Conservation (phyloP, 2,113 vertebrate species). For the Myotis brandtii region DNA sequence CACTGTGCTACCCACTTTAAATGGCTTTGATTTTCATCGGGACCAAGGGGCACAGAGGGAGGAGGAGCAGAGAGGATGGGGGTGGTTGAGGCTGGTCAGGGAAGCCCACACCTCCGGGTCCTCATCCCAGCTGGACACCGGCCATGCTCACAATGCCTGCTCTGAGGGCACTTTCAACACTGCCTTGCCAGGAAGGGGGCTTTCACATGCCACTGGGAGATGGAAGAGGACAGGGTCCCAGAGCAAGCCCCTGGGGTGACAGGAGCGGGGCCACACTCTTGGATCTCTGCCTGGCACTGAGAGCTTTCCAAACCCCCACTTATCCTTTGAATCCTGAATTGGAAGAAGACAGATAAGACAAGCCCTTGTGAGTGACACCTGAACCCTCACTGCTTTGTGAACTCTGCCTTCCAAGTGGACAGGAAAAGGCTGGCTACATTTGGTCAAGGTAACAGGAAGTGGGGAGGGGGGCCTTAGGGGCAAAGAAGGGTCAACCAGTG, state of each 20-base stretch:
- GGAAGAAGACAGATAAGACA: neutral
- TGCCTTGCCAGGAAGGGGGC: neutral
- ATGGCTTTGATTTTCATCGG: neutral
- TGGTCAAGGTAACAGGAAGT: neutral
- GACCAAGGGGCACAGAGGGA: neutral
- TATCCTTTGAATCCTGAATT: neutral
- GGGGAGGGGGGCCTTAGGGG: neutral
- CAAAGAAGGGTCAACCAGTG: neutral
- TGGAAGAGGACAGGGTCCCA: neutral
- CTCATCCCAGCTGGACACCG: neutral
- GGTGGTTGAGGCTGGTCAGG: neutral
- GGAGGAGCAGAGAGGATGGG: neutral
- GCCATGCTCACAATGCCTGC: neutral
- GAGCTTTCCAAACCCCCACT: neutral
- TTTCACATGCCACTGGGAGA: neutral
- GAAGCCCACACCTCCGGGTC: neutral
- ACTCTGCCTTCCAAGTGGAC: neutral
- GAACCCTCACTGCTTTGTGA: neutral
- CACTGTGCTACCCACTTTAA: neutral
- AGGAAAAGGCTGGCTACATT: neutral
- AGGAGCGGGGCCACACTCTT: neutral
- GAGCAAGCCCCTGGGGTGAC: neutral
- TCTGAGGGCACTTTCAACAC: neutral
- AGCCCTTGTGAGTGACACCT: neutral
- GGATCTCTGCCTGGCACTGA: fast-evolving